Evolutionary conservation across 2,888 invertebrate genomes (phyloP).

Genomic region (Drosophila hamatofila): DNA sequence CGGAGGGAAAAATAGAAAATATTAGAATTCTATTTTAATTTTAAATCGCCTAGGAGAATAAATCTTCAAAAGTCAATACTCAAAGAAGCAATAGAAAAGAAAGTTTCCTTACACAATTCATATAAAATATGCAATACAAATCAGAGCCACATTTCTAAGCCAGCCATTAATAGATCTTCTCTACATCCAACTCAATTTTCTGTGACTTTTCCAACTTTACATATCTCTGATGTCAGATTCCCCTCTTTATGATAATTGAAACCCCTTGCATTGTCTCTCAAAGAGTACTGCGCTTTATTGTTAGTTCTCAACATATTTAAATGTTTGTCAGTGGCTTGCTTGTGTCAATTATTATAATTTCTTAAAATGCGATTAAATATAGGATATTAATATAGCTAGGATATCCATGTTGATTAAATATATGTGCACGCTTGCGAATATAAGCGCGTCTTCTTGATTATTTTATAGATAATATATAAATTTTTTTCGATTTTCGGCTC

Average conservation of each 20-base stretch:
- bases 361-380: constrained; percentile 49
- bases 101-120: no score
- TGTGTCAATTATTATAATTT: constrained; percentile 59
- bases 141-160: not conserved
- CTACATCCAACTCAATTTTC: not conserved
- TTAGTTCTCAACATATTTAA: constrained; percentile 42
- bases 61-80: no score
- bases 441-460: constrained; percentile 34
- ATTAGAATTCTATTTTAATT: not conserved
- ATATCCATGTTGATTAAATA: constrained; percentile 30
- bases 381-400: constrained; percentile 27
- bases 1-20: not conserved
- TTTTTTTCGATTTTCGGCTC: not conserved
- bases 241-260: not conserved
- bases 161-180: not conserved
- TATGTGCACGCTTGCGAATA: constrained; percentile 21
- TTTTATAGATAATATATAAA: not conserved
- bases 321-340: constrained; percentile 60
- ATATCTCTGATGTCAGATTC: not conserved
- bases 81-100: no score
- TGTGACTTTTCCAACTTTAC: no score
- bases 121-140: not conserved
- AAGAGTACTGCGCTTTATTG: constrained; percentile 61
- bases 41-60: no score
- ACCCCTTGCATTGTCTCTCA: constrained; percentile 31